Conservation (phyloP, 2,797 vertebrate genomes). For the Chaetophractus vellerosus region DNA sequence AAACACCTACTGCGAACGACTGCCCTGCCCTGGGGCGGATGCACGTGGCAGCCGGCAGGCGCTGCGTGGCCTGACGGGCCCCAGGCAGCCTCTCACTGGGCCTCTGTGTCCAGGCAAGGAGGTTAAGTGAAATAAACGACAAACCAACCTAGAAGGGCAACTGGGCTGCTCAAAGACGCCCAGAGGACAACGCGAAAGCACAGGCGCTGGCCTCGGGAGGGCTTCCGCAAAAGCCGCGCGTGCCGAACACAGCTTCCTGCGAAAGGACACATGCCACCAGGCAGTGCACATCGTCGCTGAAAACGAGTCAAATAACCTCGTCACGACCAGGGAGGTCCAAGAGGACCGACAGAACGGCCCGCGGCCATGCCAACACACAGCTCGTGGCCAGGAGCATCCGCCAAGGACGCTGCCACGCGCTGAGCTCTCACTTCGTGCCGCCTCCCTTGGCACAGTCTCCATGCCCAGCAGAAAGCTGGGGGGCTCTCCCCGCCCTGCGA, state of each 20-base stretch:
- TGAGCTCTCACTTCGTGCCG: too few species aligned
- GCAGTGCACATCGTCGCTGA: neutral
- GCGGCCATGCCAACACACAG: too few species aligned
- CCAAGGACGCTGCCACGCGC: too few species aligned
- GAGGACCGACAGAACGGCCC: too few species aligned
- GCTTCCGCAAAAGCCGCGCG: neutral
- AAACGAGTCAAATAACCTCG: neutral
- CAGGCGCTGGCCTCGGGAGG: neutral
- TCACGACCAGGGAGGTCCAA: too few species aligned
- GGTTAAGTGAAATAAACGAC: neutral
- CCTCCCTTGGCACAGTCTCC: neutral
- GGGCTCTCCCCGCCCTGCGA: neutral
- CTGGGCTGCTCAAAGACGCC: neutral
- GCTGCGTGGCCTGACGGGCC: rapidly evolving
- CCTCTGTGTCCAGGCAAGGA: neutral
- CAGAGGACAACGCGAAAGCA: neutral
- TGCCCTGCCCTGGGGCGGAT: too few species aligned
- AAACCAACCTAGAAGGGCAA: neutral
- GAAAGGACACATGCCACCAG: neutral
- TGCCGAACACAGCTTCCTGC: too few species aligned
- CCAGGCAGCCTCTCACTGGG: neutral
- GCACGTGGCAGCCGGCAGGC: neutral
- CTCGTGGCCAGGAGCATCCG: too few species aligned
- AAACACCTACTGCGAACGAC: neutral
- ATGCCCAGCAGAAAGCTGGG: neutral